Evolutionary conservation across 2,797 vertebrate species (phyloP).

Genomic region (Lacerta agilis): DNA sequence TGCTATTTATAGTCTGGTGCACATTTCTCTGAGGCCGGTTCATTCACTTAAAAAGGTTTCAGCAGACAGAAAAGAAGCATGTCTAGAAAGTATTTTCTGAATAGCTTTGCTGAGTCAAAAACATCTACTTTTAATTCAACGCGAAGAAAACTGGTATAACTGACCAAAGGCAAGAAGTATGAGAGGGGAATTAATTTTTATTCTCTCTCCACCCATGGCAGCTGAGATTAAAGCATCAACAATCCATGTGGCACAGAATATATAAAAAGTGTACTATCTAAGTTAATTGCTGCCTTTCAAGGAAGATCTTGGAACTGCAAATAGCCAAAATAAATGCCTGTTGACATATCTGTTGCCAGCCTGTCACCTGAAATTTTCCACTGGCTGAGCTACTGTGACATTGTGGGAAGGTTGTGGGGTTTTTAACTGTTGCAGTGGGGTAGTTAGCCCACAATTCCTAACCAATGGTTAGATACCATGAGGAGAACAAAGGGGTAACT

Average conservation of each 20-base stretch:
- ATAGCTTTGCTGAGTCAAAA: conserved; percentile 31
- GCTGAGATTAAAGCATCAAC: not conserved
- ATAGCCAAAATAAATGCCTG: not conserved
- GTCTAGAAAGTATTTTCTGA: conserved; percentile 31
- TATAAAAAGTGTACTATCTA: not conserved
- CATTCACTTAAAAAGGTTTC: not conserved
- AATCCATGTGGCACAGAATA: not conserved
- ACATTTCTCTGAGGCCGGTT: not conserved
- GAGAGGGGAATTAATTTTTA: not conserved
- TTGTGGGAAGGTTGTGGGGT: not conserved
- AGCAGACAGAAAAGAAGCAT: conserved; percentile 20
- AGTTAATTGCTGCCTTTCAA: not conserved
- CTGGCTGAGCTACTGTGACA: not conserved
- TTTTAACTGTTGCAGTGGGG: not conserved
- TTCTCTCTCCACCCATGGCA: not conserved
- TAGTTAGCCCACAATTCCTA: not conserved
- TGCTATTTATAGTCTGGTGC: not conserved
- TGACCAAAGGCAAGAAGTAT: not conserved
- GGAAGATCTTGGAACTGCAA: not conserved
- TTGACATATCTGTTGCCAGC: not conserved
- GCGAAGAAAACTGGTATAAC: not conserved
- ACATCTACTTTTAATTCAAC: not conserved
- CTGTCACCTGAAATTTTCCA: not conserved
- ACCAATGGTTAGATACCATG: not conserved
- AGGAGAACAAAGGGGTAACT: not conserved